Evolutionary conservation across 1,140 invertebrate species (phyloP), one percentile per base, ranked within the genome.

Genomic region (Cyrtorhinus lividipennis): DNA sequence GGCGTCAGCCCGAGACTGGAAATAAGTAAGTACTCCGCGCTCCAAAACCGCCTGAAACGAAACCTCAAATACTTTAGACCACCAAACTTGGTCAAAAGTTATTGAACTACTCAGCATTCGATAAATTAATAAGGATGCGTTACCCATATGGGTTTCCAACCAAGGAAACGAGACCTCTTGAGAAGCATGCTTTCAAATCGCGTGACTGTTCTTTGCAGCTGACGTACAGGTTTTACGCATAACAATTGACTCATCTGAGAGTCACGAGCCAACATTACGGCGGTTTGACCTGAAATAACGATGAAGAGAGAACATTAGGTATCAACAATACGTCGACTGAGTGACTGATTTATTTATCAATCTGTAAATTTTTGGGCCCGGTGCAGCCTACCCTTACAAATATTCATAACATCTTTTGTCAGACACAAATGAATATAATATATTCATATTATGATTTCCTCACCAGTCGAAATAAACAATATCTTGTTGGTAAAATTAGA

Each of bases 1-100:
- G 3, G 82, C 82, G 73, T 85, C 83, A 22, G 79, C 83, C 59
- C 83, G 76, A 46, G 67, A 79, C 44, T 74, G 76, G 72, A 83
- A 85, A 72, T 83, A 83, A 1, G 81, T 79, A 1, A 86, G 69
- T 2, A 85, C 83, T 0, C 83, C 83, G 66, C 81, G 74, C 69
- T 85, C 83, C 5, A 85, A 68, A 1, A 86, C 81, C 38, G 75
- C 79, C 79, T 80, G 65, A 1, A 62, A 68, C 62, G 15, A 22
- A 56, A 22, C 13, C n/a, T n/a, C n/a, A n/a, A n/a, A n/a, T n/a
- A n/a, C n/a, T n/a, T n/a, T n/a, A 12, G n/a, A 12, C n/a, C n/a
- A 44, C 10, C 58, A 62, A 59, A 46, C 13, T n/a, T 62, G 1
- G n/a, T n/a, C n/a, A n/a, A n/a, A n/a, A n/a, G n/a, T n/a, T n/a